A percentile compares a stretch with the other conserved stretches of the same genome.
phyloP scores from a whole-genome alignment of 1,140 invertebrate species.

The Drosophila rufa region DNA sequence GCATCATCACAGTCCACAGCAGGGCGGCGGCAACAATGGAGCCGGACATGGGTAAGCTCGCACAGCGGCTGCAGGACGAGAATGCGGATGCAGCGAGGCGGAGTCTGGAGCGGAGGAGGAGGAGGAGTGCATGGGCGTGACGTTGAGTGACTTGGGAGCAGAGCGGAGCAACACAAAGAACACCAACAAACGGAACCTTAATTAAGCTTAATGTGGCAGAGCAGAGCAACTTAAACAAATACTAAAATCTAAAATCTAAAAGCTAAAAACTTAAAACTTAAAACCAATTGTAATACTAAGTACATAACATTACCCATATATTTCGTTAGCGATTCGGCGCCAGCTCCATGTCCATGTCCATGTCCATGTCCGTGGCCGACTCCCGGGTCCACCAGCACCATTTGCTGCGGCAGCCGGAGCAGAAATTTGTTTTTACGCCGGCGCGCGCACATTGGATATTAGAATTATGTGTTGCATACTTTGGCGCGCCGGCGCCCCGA shows the following conservation, averaged over 20 bases:
- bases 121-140: conserved; percentile 1
- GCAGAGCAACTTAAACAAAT: conserved; percentile 45
- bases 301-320: conserved; percentile 15
- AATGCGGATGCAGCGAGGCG: conserved; percentile 2
- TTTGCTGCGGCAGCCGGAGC: conserved; percentile 14
- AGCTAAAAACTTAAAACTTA: conserved; percentile 2
- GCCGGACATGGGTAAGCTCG: conserved; percentile 71
- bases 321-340: conserved; percentile 29
- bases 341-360: conserved; percentile 22
- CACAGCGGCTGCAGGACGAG: conserved; percentile 8
- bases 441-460: conserved; percentile 53
- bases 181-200: conserved; percentile 49
- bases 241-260: conserved; percentile 12
- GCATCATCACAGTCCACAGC: conserved; percentile 47
- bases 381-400: conserved; percentile 9
- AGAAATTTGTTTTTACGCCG: conserved; percentile 38
- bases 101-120: conserved; percentile 5
- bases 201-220: conserved; percentile 59
- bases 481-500: conserved; percentile 39
- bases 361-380: conserved; percentile 12
- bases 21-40: conserved; percentile 70
- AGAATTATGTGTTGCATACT: conserved; percentile 54
- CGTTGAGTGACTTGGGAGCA: conserved; percentile 9
- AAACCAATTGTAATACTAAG: conserved; percentile 50
- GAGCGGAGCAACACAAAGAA: conserved; percentile 41